Evolutionary conservation across 2,113 vertebrate genomes (phyloP).

Genomic region (Kryptolebias marmoratus): DNA sequence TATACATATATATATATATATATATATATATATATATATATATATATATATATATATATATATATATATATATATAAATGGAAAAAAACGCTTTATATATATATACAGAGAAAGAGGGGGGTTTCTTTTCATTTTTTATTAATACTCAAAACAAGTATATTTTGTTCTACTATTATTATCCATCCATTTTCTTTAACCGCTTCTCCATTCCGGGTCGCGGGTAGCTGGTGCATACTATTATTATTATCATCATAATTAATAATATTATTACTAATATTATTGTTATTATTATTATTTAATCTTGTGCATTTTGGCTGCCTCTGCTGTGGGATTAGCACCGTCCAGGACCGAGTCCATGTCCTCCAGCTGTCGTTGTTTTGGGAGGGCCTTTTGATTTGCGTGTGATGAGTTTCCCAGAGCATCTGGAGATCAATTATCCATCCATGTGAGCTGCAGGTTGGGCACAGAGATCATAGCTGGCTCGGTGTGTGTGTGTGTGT

Average conservation of each 20-base stretch:
- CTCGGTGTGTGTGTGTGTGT: conserved; percentile 15
- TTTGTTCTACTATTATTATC: too few relatives aligned
- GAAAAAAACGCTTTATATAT: too few relatives aligned
- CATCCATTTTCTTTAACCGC: too few relatives aligned
- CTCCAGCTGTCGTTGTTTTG: conserved; percentile 73
- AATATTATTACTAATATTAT: background rate
- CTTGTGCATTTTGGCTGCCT: background rate
- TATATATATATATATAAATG: too few relatives aligned
- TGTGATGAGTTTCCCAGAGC: conserved; percentile 67
- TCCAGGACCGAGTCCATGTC: conserved; percentile 29
- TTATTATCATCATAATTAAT: background rate
- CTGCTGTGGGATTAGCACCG: conserved; percentile 56
- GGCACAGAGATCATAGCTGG: conserved; percentile 46
- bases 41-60: too few relatives aligned
- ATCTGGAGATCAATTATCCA: conserved; percentile 77
- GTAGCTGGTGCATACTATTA: background rate
- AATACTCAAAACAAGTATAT: too few relatives aligned
- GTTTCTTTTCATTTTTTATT: too few relatives aligned
- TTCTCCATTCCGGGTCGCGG: too few relatives aligned
- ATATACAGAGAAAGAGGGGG: too few relatives aligned
- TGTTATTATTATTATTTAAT: background rate
- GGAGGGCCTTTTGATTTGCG: conserved; percentile 69
- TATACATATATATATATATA: too few relatives aligned
- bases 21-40: too few relatives aligned
- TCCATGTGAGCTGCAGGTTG: conserved; percentile 43